Conservation (phyloP, 1,140 invertebrate species). For the Limonius californicus region DNA sequence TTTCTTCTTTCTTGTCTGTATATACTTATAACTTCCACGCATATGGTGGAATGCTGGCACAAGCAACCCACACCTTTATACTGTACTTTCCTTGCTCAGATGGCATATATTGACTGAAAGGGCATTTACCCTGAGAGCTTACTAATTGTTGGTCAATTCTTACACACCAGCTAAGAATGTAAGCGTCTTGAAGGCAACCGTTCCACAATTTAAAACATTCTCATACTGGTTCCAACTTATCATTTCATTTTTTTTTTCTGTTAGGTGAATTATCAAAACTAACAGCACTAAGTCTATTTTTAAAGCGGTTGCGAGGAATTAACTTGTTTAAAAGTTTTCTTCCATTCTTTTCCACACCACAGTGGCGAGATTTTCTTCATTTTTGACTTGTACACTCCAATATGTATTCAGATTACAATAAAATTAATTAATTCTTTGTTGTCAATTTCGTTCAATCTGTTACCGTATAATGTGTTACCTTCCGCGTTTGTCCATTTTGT, state of each 20-base stretch:
- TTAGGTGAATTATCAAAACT: neutral
- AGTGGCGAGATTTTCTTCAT: neutral
- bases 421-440: too few relatives aligned
- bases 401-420: too few relatives aligned
- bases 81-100: slow-evolving; percentile 17
- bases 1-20: neutral
- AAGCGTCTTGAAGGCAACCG: slow-evolving; percentile 4
- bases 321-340: neutral
- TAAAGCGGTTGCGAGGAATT: neutral
- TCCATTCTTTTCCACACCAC: neutral
- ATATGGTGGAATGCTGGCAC: slow-evolving; percentile 3
- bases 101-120: slow-evolving; percentile 21
- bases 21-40: slow-evolving; percentile 2
- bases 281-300: neutral
- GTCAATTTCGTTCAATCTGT: neutral
- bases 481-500: neutral
- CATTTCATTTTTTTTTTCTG: neutral
- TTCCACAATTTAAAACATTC: slow-evolving; percentile 13
- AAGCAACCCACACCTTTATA: slow-evolving; percentile 9
- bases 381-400: neutral
- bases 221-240: neutral
- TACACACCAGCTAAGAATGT: slow-evolving; percentile 2
- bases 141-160: slow-evolving; percentile 13
- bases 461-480: neutral
- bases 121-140: neutral